These are phyloP conservation scores for Heliocidaris tuberculata DNA, from an alignment of 35 echinoderm and acorn worm species.

Conservation along the genomic window DNA sequence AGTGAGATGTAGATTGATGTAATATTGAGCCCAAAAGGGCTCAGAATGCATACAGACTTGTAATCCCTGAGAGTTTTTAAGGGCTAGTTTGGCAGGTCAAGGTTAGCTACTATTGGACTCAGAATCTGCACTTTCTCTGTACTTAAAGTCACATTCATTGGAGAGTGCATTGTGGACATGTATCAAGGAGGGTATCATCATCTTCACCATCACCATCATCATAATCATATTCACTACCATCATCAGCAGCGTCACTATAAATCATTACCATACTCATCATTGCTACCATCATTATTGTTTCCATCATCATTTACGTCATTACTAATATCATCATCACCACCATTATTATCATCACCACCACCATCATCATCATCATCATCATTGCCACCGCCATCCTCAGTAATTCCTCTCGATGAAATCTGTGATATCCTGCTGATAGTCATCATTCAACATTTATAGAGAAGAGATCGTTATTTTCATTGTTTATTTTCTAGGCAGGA, in stretches of 20 bases:
- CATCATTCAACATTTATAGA: background rate
- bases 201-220: background rate
- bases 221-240: background rate
- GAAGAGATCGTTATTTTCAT: constrained; percentile 1
- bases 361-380: background rate
- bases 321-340: background rate
- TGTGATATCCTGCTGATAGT: background rate
- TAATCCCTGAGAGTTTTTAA: background rate
- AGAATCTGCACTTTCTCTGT: background rate
- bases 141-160: background rate
- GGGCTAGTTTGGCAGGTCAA: background rate
- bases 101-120: background rate
- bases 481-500: background rate
- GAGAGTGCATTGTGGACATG: no score
- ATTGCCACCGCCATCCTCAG: background rate
- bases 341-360: background rate
- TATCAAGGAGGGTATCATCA: background rate
- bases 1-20: background rate
- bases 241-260: no score
- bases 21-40: background rate
- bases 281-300: background rate
- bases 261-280: background rate
- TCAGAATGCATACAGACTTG: background rate
- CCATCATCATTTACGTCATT: background rate
- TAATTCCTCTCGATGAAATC: background rate